These are phyloP conservation scores for Dissostichus mawsoni DNA, from an alignment of 2,113 vertebrate genomes.

Conservation along the genomic window DNA sequence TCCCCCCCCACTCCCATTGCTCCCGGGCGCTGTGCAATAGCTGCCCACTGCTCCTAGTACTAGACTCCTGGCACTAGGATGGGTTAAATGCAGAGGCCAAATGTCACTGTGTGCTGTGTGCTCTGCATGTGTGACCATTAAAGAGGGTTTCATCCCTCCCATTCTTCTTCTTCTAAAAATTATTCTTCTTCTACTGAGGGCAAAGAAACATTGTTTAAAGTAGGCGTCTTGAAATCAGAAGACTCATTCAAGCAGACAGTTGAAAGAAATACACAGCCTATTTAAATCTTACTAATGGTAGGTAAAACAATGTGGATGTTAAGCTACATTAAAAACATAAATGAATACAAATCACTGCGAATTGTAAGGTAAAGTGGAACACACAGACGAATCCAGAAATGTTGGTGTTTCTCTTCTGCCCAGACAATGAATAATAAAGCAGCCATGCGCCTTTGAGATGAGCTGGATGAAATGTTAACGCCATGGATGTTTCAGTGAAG, in stretches of 20 bases:
- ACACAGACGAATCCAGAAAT: neutral
- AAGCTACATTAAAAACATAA: neutral
- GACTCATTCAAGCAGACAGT: slow-evolving; percentile 13
- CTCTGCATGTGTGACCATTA: too few species aligned
- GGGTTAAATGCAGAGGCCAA: too few species aligned
- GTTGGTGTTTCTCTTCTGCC: slow-evolving; percentile 15
- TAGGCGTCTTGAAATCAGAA: slow-evolving; percentile 1
- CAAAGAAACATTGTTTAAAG: slow-evolving; percentile 5
- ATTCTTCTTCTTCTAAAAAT: too few species aligned
- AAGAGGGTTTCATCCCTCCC: too few species aligned
- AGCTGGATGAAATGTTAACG: slow-evolving; percentile 22
- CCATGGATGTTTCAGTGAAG: slow-evolving; percentile 39
- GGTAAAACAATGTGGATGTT: neutral
- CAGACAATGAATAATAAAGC: slow-evolving; percentile 19
- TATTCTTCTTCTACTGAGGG: neutral
- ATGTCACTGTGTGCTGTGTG: too few species aligned
- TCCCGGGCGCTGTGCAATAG: too few species aligned
- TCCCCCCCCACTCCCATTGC: too few species aligned
- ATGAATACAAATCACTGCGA: neutral
- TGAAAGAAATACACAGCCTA: slow-evolving; percentile 7
- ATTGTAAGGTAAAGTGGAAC: neutral
- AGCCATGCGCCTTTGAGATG: slow-evolving; percentile 17
- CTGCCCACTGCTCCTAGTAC: too few species aligned
- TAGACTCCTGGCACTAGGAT: too few species aligned
- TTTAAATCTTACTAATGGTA: neutral